Conservation (phyloP, 2,113 vertebrate genomes). For the Gila orcuttii region DNA sequence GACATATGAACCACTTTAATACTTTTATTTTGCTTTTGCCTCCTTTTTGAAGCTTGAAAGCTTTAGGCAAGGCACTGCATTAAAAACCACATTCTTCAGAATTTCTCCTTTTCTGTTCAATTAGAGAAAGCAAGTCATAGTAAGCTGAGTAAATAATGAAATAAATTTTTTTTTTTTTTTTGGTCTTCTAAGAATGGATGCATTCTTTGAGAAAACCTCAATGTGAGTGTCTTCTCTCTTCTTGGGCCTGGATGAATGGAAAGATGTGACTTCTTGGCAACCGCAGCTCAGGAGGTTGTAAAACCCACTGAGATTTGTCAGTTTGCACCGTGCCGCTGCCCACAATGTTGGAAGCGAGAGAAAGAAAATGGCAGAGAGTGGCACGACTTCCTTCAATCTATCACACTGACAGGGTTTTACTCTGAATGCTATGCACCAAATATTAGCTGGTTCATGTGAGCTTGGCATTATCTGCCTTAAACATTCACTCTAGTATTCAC, state of each 20-base stretch:
- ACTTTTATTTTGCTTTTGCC: background rate
- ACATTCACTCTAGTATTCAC: conserved; percentile 35
- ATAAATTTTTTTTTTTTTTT: background rate
- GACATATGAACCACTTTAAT: background rate
- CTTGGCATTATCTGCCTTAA: conserved; percentile 38
- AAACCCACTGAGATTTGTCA: background rate
- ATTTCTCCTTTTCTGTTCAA: background rate
- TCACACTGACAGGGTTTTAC: conserved; percentile 27
- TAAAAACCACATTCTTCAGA: background rate
- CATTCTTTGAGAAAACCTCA: background rate
- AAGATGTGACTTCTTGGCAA: conserved; percentile 12
- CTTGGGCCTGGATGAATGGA: conserved; percentile 4
- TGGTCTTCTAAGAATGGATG: background rate
- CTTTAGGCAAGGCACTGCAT: background rate
- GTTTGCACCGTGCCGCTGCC: background rate
- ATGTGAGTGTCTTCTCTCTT: background rate
- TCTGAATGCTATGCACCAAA: conserved; percentile 27
- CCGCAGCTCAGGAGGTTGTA: background rate
- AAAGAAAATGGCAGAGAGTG: background rate
- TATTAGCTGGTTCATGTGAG: conserved; percentile 18
- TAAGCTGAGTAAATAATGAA: background rate
- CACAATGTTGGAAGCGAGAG: background rate
- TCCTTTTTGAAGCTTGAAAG: background rate
- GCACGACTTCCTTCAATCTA: conserved; percentile 14
- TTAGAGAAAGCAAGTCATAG: background rate